Percentiles rank a stretch among this genome's conserved stretches.
phyloP scores from a whole-genome alignment of 2,797 vertebrate species.

The Lutjanus campechanus region DNA sequence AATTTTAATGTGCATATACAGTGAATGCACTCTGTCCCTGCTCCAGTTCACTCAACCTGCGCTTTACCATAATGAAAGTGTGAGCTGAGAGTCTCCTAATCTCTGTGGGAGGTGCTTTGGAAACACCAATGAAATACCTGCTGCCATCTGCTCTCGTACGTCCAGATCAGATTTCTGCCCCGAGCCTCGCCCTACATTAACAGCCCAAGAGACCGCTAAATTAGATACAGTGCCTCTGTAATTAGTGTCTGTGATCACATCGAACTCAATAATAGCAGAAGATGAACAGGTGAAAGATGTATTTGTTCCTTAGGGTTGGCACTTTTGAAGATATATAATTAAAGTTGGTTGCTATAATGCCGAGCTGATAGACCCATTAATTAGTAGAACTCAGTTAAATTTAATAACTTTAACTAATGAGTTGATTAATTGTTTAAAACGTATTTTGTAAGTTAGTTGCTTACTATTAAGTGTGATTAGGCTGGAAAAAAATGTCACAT shows the following conservation, averaged over 20 bases:
- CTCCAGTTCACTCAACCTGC: background rate
- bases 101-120: slow-evolving; percentile 13
- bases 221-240: background rate
- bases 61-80: slow-evolving; percentile 24
- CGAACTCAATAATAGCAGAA: background rate
- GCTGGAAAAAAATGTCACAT: background rate
- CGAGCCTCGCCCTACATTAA: background rate
- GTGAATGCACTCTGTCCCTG: background rate
- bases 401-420: no score
- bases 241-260: slow-evolving; percentile 7
- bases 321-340: background rate
- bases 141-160: background rate
- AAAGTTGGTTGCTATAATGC: background rate
- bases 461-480: background rate
- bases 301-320: background rate
- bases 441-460: background rate
- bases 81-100: background rate
- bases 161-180: background rate
- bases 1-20: background rate
- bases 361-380: background rate
- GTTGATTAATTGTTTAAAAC: background rate
- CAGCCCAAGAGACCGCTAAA: background rate
- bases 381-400: background rate
- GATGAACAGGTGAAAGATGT: background rate
- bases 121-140: background rate